Conservation (phyloP, 1,140 invertebrate species). For the Lethrus apterus region DNA sequence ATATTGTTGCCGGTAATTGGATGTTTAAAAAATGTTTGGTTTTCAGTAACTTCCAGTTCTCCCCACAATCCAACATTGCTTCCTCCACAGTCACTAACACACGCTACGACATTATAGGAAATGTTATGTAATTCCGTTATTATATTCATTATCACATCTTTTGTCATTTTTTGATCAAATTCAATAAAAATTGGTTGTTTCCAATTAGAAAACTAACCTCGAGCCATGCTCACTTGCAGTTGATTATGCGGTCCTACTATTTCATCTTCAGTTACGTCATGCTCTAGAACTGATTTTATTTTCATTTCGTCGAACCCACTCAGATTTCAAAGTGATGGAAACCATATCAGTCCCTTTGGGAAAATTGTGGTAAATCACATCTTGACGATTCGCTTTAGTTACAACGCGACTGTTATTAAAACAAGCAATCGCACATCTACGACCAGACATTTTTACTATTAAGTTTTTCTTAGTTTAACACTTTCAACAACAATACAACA, state of each 20-base stretch:
- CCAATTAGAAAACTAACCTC: slow-evolving; percentile 36
- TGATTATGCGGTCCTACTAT: slow-evolving; percentile 35
- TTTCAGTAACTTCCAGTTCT: background rate
- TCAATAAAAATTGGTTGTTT: slow-evolving; percentile 37
- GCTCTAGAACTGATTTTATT: slow-evolving; percentile 33
- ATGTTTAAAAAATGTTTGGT: slow-evolving; percentile 5
- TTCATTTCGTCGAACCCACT: slow-evolving; percentile 37
- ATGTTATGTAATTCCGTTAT: slow-evolving; percentile 25
- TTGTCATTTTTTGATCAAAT: slow-evolving; percentile 37
- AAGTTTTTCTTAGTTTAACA: no score
- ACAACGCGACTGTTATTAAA: no score
- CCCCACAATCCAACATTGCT: slow-evolving; percentile 3
- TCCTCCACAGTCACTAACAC: slow-evolving; percentile 31
- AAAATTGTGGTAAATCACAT: no score
- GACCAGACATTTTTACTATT: no score
- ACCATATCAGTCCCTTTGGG: no score
- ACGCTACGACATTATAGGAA: slow-evolving; percentile 30
- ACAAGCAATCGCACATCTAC: no score
- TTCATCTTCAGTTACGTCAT: slow-evolving; percentile 33
- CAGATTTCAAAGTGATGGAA: no score
- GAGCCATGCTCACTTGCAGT: slow-evolving; percentile 34
- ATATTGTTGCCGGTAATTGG: slow-evolving; percentile 1
- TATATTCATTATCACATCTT: slow-evolving; percentile 27
- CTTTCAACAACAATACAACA: no score
- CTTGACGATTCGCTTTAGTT: no score